A percentile compares a stretch with the other conserved stretches of the same genome.
Evolutionary conservation across 2,888 invertebrate species (phyloP).

Genomic region (Orthosia gothica): DNA sequence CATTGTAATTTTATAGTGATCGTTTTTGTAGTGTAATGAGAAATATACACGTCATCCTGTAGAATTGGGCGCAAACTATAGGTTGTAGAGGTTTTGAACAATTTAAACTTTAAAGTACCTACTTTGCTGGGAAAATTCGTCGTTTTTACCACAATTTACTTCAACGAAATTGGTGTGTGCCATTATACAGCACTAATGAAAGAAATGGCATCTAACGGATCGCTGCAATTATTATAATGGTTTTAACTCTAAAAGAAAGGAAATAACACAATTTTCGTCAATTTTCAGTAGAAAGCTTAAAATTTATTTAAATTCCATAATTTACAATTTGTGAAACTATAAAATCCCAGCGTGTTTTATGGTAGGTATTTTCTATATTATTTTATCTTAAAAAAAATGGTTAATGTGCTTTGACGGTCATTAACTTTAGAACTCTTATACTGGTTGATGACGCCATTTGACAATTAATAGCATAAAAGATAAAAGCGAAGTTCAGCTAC

Average conservation of each 20-base stretch:
- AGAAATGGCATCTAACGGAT: conserved; percentile 50
- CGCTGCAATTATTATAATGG: conserved; percentile 56
- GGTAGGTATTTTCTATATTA: not conserved
- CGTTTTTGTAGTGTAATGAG: conserved; percentile 52
- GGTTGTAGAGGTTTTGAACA: conserved; percentile 18
- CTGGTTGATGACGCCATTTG: conserved; percentile 32
- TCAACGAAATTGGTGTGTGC: conserved; percentile 13
- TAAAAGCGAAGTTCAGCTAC: conserved; percentile 44
- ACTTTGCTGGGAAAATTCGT: conserved; percentile 1
- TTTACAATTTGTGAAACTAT: conserved; percentile 23
- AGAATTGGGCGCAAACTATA: conserved; percentile 51
- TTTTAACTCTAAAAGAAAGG: conserved; percentile 35
- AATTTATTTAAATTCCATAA: conserved; percentile 27
- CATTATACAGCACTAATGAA: conserved; percentile 41
- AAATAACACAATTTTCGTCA: conserved; percentile 8
- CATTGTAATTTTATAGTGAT: conserved; percentile 49
- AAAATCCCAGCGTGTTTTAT: conserved; percentile 13
- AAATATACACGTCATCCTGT: conserved; percentile 62
- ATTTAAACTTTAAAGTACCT: conserved; percentile 10
- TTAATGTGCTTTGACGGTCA: conserved; percentile 18
- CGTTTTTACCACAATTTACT: conserved; percentile 30
- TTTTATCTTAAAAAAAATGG: not conserved
- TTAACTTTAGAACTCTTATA: conserved; percentile 27
- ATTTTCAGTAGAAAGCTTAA: conserved; percentile 37
- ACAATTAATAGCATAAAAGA: conserved; percentile 37